Conservation (phyloP, 2,888 invertebrate species). For the Lydus trimaculatus region DNA sequence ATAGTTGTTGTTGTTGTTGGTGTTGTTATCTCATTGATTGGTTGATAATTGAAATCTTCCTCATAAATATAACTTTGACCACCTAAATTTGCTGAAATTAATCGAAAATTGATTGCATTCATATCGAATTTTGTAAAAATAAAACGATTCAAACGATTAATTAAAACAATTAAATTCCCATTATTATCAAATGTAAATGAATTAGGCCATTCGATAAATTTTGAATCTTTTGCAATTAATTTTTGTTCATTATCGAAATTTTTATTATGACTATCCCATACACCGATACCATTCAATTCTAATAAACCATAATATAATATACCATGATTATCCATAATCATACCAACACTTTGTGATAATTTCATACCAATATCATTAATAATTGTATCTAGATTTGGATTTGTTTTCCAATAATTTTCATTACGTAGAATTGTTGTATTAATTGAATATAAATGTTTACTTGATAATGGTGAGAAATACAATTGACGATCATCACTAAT, state of each 20-base stretch:
- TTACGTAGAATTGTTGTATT: slow-evolving; percentile 69
- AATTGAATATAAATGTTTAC: slow-evolving; percentile 71
- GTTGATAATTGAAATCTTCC: slow-evolving; percentile 42
- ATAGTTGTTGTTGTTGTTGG: neutral
- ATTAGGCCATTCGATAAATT: slow-evolving; percentile 77
- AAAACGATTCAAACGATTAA: slow-evolving; percentile 74
- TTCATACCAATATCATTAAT: slow-evolving; percentile 65
- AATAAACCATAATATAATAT: slow-evolving; percentile 74
- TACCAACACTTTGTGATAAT: slow-evolving; percentile 74
- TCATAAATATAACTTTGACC: slow-evolving; percentile 71
- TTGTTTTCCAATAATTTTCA: slow-evolving; percentile 59
- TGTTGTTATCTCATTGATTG: neutral
- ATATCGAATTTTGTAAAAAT: slow-evolving; percentile 68
- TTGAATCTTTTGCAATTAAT: slow-evolving; percentile 71
- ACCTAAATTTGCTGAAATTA: slow-evolving; percentile 68
- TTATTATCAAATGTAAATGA: slow-evolving; percentile 72
- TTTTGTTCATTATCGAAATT: slow-evolving; percentile 68
- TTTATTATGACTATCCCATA: slow-evolving; percentile 70
- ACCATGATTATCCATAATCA: slow-evolving; percentile 77
- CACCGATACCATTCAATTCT: slow-evolving; percentile 72
- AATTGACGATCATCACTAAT: slow-evolving; percentile 61
- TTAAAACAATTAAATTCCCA: slow-evolving; percentile 71
- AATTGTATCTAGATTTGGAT: slow-evolving; percentile 52
- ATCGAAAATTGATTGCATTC: slow-evolving; percentile 71
- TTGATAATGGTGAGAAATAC: slow-evolving; percentile 75